Percentiles rank a stretch among this genome's conserved stretches.
Evolutionary conservation across 1,140 invertebrate species (phyloP).

Genomic region (Anastrepha obliqua): DNA sequence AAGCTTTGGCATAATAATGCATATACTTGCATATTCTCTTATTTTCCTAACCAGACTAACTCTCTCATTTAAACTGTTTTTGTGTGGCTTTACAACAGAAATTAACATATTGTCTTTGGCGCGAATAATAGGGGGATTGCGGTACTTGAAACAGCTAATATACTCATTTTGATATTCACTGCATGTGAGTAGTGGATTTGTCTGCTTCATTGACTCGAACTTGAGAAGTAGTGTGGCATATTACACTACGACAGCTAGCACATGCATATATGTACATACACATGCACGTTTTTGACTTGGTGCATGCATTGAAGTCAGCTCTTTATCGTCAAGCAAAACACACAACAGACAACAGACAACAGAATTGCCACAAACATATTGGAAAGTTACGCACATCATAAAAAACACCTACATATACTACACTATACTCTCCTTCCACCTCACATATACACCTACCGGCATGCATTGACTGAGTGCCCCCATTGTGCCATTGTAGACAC

Average conservation of each 20-base stretch:
- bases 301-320: neutral
- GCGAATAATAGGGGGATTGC: neutral
- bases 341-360: neutral
- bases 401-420: neutral
- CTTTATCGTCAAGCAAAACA: neutral
- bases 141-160: neutral
- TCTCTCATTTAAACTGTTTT: neutral
- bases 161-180: neutral
- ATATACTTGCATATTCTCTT: no score
- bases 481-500: slow-evolving; percentile 17
- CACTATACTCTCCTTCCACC: neutral
- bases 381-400: neutral
- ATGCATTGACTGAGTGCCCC: neutral
- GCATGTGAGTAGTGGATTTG: neutral
- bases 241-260: neutral
- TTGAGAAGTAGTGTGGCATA: neutral
- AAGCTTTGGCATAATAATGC: no score
- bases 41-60: no score
- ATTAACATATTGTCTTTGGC: slow-evolving; percentile 8
- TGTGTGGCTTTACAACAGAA: neutral
- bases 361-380: slow-evolving; percentile 31
- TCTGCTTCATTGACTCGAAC: slow-evolving; percentile 4
- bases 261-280: neutral
- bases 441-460: neutral
- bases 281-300: neutral